A percentile compares a stretch with the other conserved stretches of the same genome.
Conservation (phyloP, 1,140 invertebrate species). For the Bradysia coprophila region DNA sequence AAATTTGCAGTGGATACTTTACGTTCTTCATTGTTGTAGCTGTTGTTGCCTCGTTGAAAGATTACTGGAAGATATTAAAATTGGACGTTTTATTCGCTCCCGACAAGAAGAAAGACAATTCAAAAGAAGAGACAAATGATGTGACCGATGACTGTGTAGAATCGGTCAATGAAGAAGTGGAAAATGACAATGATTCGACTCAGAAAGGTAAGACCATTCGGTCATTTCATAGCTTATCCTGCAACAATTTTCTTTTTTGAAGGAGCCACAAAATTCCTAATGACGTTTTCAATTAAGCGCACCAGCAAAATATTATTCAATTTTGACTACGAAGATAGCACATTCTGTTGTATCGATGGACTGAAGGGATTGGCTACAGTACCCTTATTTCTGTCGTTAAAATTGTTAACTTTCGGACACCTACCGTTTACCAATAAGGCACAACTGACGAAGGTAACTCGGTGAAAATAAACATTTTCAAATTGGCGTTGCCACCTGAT, state of each 20-base stretch:
- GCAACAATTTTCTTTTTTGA: not conserved
- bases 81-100: not conserved
- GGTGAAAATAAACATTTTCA: not conserved
- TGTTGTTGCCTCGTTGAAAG: slow-evolving; percentile 20
- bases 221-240: too few relatives aligned
- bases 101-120: not conserved
- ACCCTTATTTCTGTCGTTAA: slow-evolving; percentile 37
- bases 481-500: too few relatives aligned
- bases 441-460: slow-evolving; percentile 6
- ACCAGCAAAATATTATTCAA: slow-evolving; percentile 19
- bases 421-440: slow-evolving; percentile 40
- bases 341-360: slow-evolving; percentile 28
- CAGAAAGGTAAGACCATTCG: too few relatives aligned
- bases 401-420: slow-evolving; percentile 34
- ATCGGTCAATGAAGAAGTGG: slow-evolving; percentile 17
- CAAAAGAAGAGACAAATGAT: not conserved
- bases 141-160: slow-evolving; percentile 16
- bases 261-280: slow-evolving; percentile 26
- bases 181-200: slow-evolving; percentile 20
- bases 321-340: slow-evolving; percentile 24
- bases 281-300: slow-evolving; percentile 32
- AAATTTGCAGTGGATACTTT: slow-evolving; percentile 22
- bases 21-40: slow-evolving; percentile 22
- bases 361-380: slow-evolving; percentile 35
- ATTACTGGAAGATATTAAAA: slow-evolving; percentile 14